Evolutionary conservation across 2,888 invertebrate species (phyloP).

Genomic region (Ectemnius continuus): DNA sequence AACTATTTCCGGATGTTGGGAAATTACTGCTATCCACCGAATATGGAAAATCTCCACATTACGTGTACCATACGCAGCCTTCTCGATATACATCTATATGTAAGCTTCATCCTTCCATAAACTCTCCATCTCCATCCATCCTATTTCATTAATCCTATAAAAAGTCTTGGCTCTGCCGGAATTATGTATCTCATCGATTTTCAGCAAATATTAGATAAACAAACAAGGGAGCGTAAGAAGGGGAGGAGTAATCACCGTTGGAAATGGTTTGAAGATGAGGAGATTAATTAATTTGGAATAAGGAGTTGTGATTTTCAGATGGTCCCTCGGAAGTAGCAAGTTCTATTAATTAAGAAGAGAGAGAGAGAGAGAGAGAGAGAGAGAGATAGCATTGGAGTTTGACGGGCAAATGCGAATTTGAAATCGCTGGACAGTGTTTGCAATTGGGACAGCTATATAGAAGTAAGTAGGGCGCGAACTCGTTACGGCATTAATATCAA

Average conservation of each 20-base stretch:
- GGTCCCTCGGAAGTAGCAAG: conserved; percentile 18
- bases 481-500: conserved; percentile 64
- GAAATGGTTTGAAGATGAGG: no score
- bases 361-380: conserved; percentile 37
- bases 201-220: no score
- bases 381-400: conserved; percentile 35
- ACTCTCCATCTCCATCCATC: no score
- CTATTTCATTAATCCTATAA: no score
- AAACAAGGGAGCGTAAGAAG: no score
- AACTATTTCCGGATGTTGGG: conserved; percentile 59
- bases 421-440: conserved; percentile 24
- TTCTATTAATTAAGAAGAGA: conserved; percentile 51
- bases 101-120: no score
- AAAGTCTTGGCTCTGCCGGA: no score
- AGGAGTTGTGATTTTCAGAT: neutral
- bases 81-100: no score
- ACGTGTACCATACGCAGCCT: no score
- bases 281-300: no score
- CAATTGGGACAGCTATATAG: conserved; percentile 45
- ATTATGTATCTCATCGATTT: no score
- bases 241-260: no score
- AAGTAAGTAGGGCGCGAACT: conserved; percentile 58
- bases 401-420: conserved; percentile 42
- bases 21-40: conserved; percentile 49
- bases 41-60: conserved; percentile 16